A percentile compares a stretch with the other conserved stretches of the same genome.
Evolutionary conservation across 2,797 vertebrate species (phyloP).

Genomic region (Gila robusta): DNA sequence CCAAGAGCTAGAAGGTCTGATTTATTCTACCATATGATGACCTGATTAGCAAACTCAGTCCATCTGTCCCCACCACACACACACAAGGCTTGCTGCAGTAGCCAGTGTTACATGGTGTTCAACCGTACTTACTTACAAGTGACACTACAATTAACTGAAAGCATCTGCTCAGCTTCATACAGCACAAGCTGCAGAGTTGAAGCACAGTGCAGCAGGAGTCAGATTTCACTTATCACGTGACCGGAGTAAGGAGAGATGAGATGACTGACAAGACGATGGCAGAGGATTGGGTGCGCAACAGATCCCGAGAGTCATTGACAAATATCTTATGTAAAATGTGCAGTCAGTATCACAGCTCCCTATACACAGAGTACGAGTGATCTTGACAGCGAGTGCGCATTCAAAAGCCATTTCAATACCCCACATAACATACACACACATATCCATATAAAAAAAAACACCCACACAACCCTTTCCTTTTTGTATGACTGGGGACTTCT

Average conservation of each 20-base stretch:
- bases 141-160: background rate
- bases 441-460: background rate
- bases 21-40: constrained; percentile 23
- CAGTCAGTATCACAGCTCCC: background rate
- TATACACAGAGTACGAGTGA: background rate
- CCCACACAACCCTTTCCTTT: background rate
- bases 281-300: background rate
- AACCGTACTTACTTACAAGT: background rate
- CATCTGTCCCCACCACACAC: constrained; percentile 3
- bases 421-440: background rate
- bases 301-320: background rate
- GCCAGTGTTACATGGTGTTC: background rate
- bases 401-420: background rate
- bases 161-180: background rate
- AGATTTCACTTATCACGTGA: background rate
- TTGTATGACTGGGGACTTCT: background rate
- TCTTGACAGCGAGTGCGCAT: background rate
- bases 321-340: background rate
- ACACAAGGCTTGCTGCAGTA: background rate
- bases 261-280: background rate
- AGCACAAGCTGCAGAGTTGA: background rate
- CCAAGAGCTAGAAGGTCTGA: background rate
- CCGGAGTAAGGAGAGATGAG: background rate
- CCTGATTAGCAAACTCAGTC: constrained; percentile 14
- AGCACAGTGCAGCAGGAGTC: background rate